These are phyloP conservation scores for Drosophila murphyi DNA, from an alignment of 1,140 invertebrate species.

Conservation along the genomic window DNA sequence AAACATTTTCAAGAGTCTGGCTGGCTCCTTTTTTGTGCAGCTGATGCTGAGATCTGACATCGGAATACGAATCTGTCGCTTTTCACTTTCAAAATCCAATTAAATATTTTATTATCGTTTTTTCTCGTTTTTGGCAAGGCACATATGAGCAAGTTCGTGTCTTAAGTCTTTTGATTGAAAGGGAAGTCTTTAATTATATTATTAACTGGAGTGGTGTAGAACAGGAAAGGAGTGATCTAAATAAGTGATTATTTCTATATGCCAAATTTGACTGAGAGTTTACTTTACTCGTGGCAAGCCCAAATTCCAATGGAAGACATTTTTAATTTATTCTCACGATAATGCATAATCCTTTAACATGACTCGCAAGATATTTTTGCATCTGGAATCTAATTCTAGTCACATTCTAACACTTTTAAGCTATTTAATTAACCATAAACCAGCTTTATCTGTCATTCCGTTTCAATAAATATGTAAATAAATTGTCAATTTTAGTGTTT, in stretches of 20 bases:
- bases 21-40: conserved; percentile 60
- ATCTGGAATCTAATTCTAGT: background rate
- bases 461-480: conserved; percentile 18
- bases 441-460: background rate
- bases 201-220: background rate
- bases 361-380: too few relatives aligned
- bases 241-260: too few relatives aligned
- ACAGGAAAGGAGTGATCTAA: background rate
- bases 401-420: conserved; percentile 3
- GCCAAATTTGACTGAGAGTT: too few relatives aligned
- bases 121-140: background rate
- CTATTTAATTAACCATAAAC: conserved; percentile 26
- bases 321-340: background rate
- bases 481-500: conserved; percentile 22
- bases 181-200: conserved; percentile 2
- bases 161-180: conserved; percentile 29
- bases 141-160: conserved; percentile 20
- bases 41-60: conserved; percentile 55
- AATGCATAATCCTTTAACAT: background rate
- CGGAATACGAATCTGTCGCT: conserved; percentile 41
- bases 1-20: conserved; percentile 56
- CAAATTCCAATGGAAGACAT: background rate
- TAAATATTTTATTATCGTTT: conserved; percentile 34
- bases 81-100: conserved; percentile 58
- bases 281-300: too few relatives aligned